Evolutionary conservation across 2,888 invertebrate genomes (phyloP).

Genomic region (Tenthredo notha): DNA sequence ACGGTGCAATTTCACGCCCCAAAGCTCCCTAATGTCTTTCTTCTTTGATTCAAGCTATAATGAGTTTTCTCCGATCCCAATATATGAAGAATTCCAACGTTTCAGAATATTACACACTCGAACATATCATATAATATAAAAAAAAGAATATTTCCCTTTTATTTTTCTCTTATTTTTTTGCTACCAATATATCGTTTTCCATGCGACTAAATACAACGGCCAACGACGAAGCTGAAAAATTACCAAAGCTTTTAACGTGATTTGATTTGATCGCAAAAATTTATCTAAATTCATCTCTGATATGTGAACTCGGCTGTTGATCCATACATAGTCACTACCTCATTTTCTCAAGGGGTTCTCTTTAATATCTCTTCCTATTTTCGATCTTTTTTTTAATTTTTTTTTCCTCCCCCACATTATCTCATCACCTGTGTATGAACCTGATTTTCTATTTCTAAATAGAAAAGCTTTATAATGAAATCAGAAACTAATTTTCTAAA

Average conservation of each 20-base stretch:
- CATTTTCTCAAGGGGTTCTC: background rate
- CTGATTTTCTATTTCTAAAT: background rate
- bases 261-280: constrained; percentile 30
- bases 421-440: background rate
- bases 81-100: background rate
- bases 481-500: background rate
- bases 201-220: background rate
- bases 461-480: background rate
- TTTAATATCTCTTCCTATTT: background rate
- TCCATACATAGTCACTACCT: too few relatives aligned
- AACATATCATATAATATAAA: too few relatives aligned
- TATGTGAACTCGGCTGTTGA: too few relatives aligned
- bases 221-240: background rate
- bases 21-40: constrained; percentile 23
- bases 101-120: background rate
- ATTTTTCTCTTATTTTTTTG: background rate
- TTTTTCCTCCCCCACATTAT: background rate
- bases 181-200: background rate
- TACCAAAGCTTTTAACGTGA: constrained; percentile 32
- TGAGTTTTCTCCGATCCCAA: background rate
- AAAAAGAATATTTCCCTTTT: too few relatives aligned
- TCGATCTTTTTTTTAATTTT: background rate
- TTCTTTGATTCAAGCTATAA: constrained; percentile 13
- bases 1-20: constrained; percentile 44
- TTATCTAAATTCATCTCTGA: background rate